A percentile compares a stretch with the other conserved stretches of the same genome.
These are phyloP conservation scores for Prunella fulvescens DNA, from an alignment of 2,113 vertebrate genomes.

Conservation along the genomic window DNA sequence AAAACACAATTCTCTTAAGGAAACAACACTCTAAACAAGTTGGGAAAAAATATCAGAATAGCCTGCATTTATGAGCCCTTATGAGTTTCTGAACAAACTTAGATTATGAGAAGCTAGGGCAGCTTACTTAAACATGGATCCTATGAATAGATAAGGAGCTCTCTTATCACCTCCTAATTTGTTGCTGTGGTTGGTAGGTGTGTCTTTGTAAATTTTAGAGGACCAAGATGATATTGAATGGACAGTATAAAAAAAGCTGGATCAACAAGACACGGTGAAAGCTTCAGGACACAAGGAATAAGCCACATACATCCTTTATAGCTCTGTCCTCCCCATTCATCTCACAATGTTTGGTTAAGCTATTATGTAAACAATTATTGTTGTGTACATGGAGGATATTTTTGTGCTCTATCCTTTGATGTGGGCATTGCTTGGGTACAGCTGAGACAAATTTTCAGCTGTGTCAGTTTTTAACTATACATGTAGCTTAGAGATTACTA, in stretches of 20 bases:
- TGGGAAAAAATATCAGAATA: not conserved
- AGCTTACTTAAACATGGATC: not conserved
- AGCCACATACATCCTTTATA: not conserved
- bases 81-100: not conserved
- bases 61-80: not conserved
- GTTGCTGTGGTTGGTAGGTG: not conserved
- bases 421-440: not conserved
- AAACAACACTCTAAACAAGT: not conserved
- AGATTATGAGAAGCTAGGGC: not conserved
- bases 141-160: not conserved
- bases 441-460: not conserved
- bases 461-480: not conserved
- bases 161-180: not conserved
- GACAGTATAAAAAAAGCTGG: not conserved
- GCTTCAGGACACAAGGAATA: not conserved
- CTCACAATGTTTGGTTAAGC: not conserved
- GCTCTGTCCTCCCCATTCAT: fast-evolving
- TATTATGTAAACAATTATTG: not conserved
- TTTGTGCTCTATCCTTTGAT: not conserved
- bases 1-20: not conserved
- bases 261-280: not conserved
- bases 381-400: not conserved
- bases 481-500: not conserved
- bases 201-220: not conserved
- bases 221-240: not conserved